These are phyloP conservation scores for Abscondita cerata DNA, from an alignment of 2,888 invertebrate species.

Conservation along the genomic window DNA sequence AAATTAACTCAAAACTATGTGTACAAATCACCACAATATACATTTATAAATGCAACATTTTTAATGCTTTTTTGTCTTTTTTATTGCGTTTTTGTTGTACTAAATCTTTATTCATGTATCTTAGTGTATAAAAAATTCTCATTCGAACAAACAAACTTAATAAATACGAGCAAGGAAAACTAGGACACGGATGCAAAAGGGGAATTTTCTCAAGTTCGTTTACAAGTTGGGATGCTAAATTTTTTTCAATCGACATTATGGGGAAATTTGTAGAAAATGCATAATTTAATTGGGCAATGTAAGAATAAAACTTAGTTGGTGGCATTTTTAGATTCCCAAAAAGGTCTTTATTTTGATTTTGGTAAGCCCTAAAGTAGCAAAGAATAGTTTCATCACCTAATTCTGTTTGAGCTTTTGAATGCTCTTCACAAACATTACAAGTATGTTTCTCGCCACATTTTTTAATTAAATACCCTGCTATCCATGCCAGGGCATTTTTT, in stretches of 20 bases:
- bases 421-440: background rate
- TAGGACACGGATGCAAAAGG: background rate
- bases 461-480: slow-evolving; percentile 4
- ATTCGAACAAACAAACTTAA: background rate
- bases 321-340: background rate
- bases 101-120: too few species aligned
- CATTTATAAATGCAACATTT: too few species aligned
- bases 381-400: background rate
- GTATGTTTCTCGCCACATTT: background rate
- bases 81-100: too few species aligned
- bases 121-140: slow-evolving; percentile 2
- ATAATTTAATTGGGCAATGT: background rate
- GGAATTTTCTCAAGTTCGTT: background rate
- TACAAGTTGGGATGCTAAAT: background rate
- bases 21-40: too few species aligned
- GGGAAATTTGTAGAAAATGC: background rate
- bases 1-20: too few species aligned
- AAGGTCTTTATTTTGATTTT: background rate
- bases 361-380: background rate
- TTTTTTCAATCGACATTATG: background rate
- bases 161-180: background rate
- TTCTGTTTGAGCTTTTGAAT: background rate
- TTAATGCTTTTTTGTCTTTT: too few species aligned
- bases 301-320: background rate
- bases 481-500: background rate